A percentile compares a stretch with the other conserved stretches of the same genome.
phyloP scores from a whole-genome alignment of 2,888 invertebrate species.

The Nephrotoma appendiculata region DNA sequence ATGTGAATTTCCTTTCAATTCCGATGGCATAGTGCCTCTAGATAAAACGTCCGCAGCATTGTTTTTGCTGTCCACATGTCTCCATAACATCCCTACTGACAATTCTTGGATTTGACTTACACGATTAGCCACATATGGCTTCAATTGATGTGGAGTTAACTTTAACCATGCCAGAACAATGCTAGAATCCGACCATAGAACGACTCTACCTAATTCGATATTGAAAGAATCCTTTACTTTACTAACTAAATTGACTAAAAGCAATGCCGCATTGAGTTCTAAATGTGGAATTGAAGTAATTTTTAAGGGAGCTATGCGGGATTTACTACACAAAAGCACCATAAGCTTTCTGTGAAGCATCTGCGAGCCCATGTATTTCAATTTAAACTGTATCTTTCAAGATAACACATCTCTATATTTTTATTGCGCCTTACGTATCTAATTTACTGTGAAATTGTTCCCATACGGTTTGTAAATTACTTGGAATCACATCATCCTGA shows the following conservation, averaged over 20 bases:
- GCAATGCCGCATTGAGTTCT: neutral
- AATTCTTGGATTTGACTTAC: neutral
- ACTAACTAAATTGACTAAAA: neutral
- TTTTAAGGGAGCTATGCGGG: neutral
- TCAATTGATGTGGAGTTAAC: too few relatives aligned
- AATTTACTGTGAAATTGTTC: neutral
- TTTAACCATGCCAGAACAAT: too few relatives aligned
- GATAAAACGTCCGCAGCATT: neutral
- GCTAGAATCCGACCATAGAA: neutral
- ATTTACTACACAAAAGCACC: neutral
- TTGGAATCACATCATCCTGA: neutral
- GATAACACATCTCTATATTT: neutral
- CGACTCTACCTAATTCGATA: neutral
- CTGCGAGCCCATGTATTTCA: neutral
- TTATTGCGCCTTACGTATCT: neutral
- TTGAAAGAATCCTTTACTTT: neutral
- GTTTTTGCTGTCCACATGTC: neutral
- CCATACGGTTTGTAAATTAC: neutral
- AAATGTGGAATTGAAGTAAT: neutral
- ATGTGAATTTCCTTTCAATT: too few relatives aligned
- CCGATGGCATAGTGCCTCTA: neutral
- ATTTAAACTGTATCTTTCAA: neutral
- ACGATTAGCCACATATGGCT: too few relatives aligned
- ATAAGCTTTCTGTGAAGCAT: neutral
- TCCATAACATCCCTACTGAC: neutral